phyloP scores from a whole-genome alignment of 1,140 invertebrate genomes.

The Carcinoscorpius rotundicauda region DNA sequence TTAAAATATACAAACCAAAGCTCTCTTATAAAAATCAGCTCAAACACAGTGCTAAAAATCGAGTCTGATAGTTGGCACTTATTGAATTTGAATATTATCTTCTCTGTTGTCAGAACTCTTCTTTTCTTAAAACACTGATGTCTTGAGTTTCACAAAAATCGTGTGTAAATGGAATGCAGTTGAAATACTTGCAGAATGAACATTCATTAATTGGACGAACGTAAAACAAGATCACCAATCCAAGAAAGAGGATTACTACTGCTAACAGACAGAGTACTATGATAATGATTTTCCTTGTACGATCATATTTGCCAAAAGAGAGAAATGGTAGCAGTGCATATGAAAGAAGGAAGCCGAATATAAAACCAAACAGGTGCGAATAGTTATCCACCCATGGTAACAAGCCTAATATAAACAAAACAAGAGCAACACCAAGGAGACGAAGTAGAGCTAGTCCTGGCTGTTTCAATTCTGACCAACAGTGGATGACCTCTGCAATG shows the following conservation, averaged over 20 bases:
- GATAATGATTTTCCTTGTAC: slow-evolving; percentile 58
- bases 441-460: slow-evolving; percentile 61
- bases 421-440: slow-evolving; percentile 52
- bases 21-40: too few species aligned
- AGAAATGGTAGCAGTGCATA: slow-evolving; percentile 80
- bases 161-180: slow-evolving; percentile 75
- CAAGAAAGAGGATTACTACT: slow-evolving; percentile 49
- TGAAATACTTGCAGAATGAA: slow-evolving; percentile 37
- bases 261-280: slow-evolving; percentile 64
- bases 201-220: slow-evolving; percentile 78
- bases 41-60: too few species aligned
- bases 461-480: slow-evolving; percentile 66
- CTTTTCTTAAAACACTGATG: slow-evolving; percentile 39
- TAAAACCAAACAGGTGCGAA: slow-evolving; percentile 76
- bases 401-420: slow-evolving; percentile 71
- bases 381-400: slow-evolving; percentile 95
- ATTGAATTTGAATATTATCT: too few species aligned
- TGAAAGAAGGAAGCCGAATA: slow-evolving; percentile 80
- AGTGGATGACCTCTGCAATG: slow-evolving; percentile 76
- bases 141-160: slow-evolving; percentile 87
- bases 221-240: slow-evolving; percentile 74
- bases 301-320: slow-evolving; percentile 56
- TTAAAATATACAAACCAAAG: too few species aligned
- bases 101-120: too few species aligned
- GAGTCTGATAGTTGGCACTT: too few species aligned